Base-by-base conservation (phyloP, 2,797 vertebrate species). In the Acipenser transmontanus region DNA sequence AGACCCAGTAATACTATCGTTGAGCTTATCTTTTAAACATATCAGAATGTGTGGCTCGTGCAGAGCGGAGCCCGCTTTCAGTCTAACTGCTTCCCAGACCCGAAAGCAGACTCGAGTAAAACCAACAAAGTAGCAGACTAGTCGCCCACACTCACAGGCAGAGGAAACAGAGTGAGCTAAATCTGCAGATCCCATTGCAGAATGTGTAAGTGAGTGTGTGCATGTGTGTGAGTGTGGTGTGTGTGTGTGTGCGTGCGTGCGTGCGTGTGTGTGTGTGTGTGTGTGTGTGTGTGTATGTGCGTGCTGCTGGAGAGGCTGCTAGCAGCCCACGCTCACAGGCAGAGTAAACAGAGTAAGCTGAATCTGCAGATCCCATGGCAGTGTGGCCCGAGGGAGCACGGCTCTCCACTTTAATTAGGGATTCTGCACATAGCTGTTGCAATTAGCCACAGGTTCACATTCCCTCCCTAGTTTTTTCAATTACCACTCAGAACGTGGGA, bases 401-500 rank as follows among this genome's bases (percentile, higher is more conserved):
- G 49, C 14, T 51, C 62, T 51, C 52, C 52, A 20, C 49, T 65
- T 73, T 86, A 82, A 83, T 82, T 71, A 77, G 78, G 77, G 78
- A 83, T 84, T 86, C 54, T 13, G 2, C 12, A 57, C 54, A 5
- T 82, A 81, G 82, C 78, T 76, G 78, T 74, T 72, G 72, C 72
- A 72, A 88, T 88, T 85, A 78, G 85, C 87, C 83, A 87, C 72
- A 75, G 80, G 83, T 72, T 85, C 77, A 71, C 51, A 49, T 84
- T 84, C 78, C 82, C 80, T 83, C 75, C 75, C 77, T 77, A 77
- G 81, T 87, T 89, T 66, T 86, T 89, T 89, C 89, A 89, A 89
- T 91, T 89, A 91, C 85, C 84, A 85, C 84, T 78, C 76, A 74
- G 83, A 86, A 89, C 85, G 82, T 90, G 89, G 89, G 88, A 91